Conservation (phyloP, 1,140 invertebrate genomes). For the Leptinotarsa undecemlineata region DNA sequence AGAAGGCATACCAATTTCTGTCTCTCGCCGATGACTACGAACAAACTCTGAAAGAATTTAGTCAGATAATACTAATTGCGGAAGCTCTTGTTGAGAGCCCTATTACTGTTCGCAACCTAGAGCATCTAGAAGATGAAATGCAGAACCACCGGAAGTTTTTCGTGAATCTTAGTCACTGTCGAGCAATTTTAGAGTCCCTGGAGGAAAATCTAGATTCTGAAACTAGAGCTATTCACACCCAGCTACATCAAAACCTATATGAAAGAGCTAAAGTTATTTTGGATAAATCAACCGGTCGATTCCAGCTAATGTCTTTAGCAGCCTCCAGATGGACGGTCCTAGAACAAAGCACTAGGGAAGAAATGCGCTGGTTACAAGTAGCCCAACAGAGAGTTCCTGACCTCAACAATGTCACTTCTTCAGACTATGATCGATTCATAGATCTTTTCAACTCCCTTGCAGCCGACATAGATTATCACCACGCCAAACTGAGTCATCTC, state of each 20-base stretch:
- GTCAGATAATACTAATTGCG: slow-evolving; percentile 80
- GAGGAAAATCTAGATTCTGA: slow-evolving; percentile 81
- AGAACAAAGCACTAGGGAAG: slow-evolving; percentile 80
- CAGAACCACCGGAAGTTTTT: slow-evolving; percentile 88
- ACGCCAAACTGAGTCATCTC: slow-evolving; percentile 73
- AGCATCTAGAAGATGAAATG: slow-evolving; percentile 82
- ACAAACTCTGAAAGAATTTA: slow-evolving; percentile 82
- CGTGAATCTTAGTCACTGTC: slow-evolving; percentile 82
- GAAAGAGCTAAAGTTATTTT: slow-evolving; percentile 72
- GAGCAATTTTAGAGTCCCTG: slow-evolving; percentile 79
- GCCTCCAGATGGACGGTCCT: slow-evolving; percentile 80
- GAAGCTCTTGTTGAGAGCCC: slow-evolving; percentile 75
- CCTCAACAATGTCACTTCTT: slow-evolving; percentile 74
- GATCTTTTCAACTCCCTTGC: slow-evolving; percentile 79
- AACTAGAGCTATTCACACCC: slow-evolving; percentile 72
- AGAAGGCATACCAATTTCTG: slow-evolving; percentile 72
- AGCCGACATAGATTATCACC: slow-evolving; percentile 75
- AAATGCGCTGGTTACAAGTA: slow-evolving; percentile 78
- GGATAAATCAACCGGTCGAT: slow-evolving; percentile 75
- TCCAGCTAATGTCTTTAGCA: slow-evolving; percentile 80
- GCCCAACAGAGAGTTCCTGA: slow-evolving; percentile 80
- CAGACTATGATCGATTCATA: slow-evolving; percentile 82
- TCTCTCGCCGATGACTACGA: slow-evolving; percentile 82
- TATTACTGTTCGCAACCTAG: slow-evolving; percentile 71
- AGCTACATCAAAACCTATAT: slow-evolving; percentile 76